These are phyloP conservation scores for Sturnus vulgaris DNA, from an alignment of 2,113 vertebrate species.

Conservation along the genomic window DNA sequence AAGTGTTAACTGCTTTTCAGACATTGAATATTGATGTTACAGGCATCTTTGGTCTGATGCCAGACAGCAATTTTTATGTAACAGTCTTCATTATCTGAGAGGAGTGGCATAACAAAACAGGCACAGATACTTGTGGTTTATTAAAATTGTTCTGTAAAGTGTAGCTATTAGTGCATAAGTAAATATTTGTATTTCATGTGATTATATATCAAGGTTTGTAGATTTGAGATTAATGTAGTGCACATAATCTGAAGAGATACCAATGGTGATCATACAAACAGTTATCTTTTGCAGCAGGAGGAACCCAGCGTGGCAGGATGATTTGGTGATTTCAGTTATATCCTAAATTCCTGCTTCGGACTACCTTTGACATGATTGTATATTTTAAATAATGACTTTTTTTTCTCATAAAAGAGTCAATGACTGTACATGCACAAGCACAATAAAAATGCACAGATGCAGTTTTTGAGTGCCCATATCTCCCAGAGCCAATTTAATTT, in stretches of 20 bases:
- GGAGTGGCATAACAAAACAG: neutral
- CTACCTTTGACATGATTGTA: neutral
- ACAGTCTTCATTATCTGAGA: neutral
- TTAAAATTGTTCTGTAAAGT: neutral
- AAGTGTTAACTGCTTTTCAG: neutral
- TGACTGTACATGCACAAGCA: fast-evolving
- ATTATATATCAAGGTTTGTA: neutral
- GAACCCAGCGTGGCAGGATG: neutral
- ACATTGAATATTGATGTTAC: neutral
- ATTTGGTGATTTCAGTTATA: neutral
- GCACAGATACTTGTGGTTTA: neutral
- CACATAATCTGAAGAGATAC: neutral
- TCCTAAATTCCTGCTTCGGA: neutral
- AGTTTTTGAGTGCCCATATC: neutral
- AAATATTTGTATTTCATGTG: neutral
- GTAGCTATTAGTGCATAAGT: neutral
- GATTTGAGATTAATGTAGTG: neutral
- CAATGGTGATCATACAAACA: neutral
- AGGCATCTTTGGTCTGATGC: neutral
- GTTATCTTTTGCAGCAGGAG: neutral
- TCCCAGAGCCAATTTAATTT: neutral
- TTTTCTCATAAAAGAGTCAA: neutral
- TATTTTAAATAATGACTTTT: neutral
- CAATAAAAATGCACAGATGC: neutral
- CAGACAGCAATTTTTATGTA: neutral